Base-by-base conservation (phyloP, 2,888 invertebrate species). In the Lithophane leautieri region DNA sequence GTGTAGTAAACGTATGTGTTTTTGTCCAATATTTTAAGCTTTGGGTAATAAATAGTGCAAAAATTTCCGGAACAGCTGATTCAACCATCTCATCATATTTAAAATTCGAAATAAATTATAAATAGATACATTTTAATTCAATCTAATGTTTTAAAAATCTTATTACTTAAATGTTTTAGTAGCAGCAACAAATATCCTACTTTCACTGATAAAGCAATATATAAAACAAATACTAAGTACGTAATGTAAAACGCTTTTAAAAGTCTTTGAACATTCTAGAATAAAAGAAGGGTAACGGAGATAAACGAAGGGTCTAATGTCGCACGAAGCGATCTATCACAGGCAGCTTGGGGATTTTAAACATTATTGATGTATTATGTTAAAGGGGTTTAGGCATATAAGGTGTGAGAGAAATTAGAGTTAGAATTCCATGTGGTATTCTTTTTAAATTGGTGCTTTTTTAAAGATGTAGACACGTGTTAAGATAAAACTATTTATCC, bases 361-460 rank as follows among this genome's bases (percentile, higher is more conserved):
- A 82, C 76, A 54, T 76, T 82, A 83, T 83, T 83, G 80, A 82
- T 82, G 80, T 76, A 76, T 73, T 80, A 83, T 70, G 70, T 67
- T 70, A 63, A 68, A 54, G 40, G 19, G 60, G 28, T 71, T 63
- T 50, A 62, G 54, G 73, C 73, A 56, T 73, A 52, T 62, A 28
- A 63, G n/a, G 56, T 74, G 74, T 69, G 28, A 16, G 61, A 42
- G 63, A 52, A 34, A 78, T 72, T 65, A 78, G 25, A 47, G 9
- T 16, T 22, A 22, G 56, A 44, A 54, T 52, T 52, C 61, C n/a
- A 42, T 34, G 9, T 19, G 25, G 25, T 52, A 50, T 63, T 54
- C 12, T 22, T 71, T 28, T 22, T 16, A 63, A 50, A 42, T 34
- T 70, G 7, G n/a, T n/a, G 4, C 2, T n/a, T n/a, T 7, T 56